Percentiles rank a stretch among this genome's conserved stretches.
Conservation (phyloP, 2,888 invertebrate species). For the Sericinus montela region DNA sequence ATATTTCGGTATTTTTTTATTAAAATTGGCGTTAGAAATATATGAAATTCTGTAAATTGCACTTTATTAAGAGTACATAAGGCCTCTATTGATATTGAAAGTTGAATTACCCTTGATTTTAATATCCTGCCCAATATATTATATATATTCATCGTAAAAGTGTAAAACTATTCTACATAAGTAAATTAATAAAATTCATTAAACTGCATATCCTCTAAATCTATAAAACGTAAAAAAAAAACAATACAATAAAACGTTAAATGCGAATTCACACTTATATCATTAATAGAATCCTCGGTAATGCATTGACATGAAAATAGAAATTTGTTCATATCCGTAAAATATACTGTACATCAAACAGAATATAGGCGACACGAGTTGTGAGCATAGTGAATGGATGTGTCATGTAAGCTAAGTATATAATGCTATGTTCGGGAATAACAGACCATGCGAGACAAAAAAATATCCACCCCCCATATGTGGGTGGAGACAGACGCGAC, state of each 20-base stretch:
- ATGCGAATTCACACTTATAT: slow-evolving; percentile 8
- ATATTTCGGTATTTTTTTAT: too few species aligned
- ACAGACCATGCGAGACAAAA: too few species aligned
- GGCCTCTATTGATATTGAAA: background rate
- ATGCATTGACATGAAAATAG: background rate
- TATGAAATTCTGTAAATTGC: background rate
- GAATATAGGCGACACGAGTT: background rate
- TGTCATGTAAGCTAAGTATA: too few species aligned
- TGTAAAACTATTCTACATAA: background rate
- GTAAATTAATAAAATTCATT: background rate
- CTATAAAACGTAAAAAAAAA: background rate
- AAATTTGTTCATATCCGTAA: slow-evolving; percentile 8
- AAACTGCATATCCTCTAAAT: background rate
- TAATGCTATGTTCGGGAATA: too few species aligned
- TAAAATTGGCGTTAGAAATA: background rate
- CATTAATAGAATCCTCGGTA: slow-evolving; percentile 2
- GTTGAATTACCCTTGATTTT: background rate
- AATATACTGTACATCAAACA: slow-evolving; percentile 4
- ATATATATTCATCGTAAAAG: too few species aligned
- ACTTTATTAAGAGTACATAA: background rate
- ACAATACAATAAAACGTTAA: slow-evolving; percentile 8
- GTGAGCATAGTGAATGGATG: too few species aligned
- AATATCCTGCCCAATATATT: too few species aligned
- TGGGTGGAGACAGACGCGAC: too few species aligned
- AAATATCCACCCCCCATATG: too few species aligned